phyloP scores from a whole-genome alignment of 1,140 invertebrate genomes.

The Andricus grossulariae region DNA sequence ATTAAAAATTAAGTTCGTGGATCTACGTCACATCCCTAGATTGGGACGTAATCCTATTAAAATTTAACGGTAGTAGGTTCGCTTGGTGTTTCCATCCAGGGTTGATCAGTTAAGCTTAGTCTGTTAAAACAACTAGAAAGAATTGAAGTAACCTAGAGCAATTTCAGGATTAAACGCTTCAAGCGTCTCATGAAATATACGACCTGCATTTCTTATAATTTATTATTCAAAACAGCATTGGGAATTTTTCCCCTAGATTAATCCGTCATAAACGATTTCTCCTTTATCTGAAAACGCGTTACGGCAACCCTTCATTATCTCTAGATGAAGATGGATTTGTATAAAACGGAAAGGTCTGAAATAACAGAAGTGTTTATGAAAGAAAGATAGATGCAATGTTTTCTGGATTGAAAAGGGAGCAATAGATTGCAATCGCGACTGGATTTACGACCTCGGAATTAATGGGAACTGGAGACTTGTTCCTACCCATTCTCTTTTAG shows the following conservation, averaged over 20 bases:
- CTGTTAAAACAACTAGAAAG: constrained; percentile 26
- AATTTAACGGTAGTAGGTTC: constrained; percentile 20
- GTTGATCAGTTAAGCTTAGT: constrained; percentile 13
- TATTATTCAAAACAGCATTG: constrained; percentile 9
- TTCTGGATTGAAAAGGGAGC: not conserved
- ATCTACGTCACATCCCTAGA: constrained; percentile 1
- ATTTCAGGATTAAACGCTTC: constrained; percentile 13
- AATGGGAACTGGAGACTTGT: not conserved
- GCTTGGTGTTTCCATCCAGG: constrained; percentile 23
- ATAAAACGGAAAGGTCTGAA: not conserved
- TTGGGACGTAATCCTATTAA: constrained; percentile 20
- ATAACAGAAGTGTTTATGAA: not conserved
- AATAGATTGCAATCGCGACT: constrained; percentile 14
- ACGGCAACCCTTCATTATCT: not conserved
- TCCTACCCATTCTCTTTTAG: not conserved
- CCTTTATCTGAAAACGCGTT: not conserved
- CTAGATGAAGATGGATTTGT: not conserved
- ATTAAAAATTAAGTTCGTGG: constrained; percentile 28
- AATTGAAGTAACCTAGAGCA: constrained; percentile 26
- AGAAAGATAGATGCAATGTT: not conserved
- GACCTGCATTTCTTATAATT: constrained; percentile 18
- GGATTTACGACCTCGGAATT: constrained; percentile 1
- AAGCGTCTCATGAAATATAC: not conserved
- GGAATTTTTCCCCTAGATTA: not conserved
- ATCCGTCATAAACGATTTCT: not conserved